phyloP scores from a whole-genome alignment of 2,113 vertebrate species.

The Pituophis catenifer region DNA sequence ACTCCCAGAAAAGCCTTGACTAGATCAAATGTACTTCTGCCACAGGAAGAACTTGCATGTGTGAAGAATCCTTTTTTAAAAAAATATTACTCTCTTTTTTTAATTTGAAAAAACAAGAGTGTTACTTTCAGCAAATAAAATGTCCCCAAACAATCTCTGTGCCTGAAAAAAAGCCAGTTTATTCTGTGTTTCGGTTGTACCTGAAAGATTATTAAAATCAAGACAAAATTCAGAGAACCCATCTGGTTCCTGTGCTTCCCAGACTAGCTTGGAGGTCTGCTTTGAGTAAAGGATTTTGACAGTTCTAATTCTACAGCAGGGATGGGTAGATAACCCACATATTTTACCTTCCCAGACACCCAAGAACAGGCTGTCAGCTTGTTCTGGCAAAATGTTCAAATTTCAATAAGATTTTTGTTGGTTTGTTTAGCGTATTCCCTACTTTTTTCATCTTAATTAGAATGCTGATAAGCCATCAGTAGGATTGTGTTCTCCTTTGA shows the following conservation, averaged over 20 bases:
- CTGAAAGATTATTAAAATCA: not conserved
- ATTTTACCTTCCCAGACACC: not conserved
- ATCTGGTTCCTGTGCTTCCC: not conserved
- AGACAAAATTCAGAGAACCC: not conserved
- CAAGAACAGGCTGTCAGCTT: not conserved
- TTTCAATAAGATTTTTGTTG: not conserved
- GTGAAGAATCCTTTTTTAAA: not conserved
- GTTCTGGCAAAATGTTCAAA: not conserved
- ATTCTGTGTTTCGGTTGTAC: not conserved
- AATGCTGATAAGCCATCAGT: constrained; percentile 4
- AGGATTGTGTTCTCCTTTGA: not conserved
- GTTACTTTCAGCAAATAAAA: not conserved
- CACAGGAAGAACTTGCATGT: not conserved
- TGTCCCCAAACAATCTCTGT: not conserved
- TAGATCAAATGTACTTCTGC: not conserved
- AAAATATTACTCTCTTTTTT: not conserved
- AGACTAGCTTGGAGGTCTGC: not conserved
- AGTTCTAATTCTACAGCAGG: not conserved
- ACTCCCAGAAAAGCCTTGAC: not conserved
- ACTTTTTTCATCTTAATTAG: constrained; percentile 1
- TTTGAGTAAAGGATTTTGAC: not conserved
- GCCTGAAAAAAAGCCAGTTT: not conserved
- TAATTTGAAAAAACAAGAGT: not conserved
- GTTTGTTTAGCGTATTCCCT: not conserved
- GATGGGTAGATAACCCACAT: not conserved